phyloP scores from a whole-genome alignment of 2,797 vertebrate genomes.

The Coregonus ussuriensis region DNA sequence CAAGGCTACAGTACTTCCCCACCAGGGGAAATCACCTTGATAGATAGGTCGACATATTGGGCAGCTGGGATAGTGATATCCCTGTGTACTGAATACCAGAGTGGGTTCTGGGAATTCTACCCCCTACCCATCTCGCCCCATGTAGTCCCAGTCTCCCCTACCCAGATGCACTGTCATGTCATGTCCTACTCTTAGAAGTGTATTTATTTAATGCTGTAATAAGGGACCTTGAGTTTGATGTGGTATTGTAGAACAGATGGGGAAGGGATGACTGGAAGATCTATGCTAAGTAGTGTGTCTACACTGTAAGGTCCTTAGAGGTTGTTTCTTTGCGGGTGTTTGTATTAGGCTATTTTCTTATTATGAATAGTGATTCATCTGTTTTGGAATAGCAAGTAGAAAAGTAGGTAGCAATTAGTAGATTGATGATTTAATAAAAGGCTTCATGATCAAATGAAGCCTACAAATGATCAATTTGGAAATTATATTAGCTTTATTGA shows the following conservation, averaged over 20 bases:
- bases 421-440: neutral
- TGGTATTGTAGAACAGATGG: conserved; percentile 55
- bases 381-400: neutral
- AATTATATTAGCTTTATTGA: neutral
- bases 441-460: neutral
- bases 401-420: neutral
- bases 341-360: neutral
- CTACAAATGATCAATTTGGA: neutral
- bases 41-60: conserved; percentile 56
- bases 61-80: conserved; percentile 43
- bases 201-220: conserved; percentile 50
- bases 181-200: conserved; percentile 48
- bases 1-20: conserved; percentile 28
- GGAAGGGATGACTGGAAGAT: conserved; percentile 49
- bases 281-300: conserved; percentile 12
- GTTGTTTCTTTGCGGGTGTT: neutral
- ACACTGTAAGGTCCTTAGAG: neutral
- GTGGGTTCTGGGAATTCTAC: conserved; percentile 47
- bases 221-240: conserved; percentile 63
- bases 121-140: neutral
- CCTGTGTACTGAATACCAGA: conserved; percentile 39
- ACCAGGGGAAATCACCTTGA: conserved; percentile 60
- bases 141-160: conserved; percentile 9
- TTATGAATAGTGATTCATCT: neutral
- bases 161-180: conserved; percentile 60